These are phyloP conservation scores for Alectura lathami DNA, from an alignment of 2,113 vertebrate genomes.

Conservation along the genomic window DNA sequence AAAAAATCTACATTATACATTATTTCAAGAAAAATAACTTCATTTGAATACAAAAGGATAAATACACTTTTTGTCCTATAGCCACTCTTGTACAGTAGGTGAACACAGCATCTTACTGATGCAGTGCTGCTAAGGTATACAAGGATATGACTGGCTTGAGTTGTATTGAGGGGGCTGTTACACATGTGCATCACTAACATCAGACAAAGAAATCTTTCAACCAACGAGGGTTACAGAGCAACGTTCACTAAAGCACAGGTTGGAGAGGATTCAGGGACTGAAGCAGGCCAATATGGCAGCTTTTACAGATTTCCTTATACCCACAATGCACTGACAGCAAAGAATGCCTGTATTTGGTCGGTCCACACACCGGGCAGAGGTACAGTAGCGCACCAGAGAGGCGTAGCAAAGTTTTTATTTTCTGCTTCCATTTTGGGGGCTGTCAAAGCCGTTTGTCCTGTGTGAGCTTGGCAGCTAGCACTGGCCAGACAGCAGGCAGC, in stretches of 20 bases:
- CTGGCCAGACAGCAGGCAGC: slow-evolving; percentile 64
- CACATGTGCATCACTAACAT: slow-evolving; percentile 95
- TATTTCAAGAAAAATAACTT: slow-evolving; percentile 95
- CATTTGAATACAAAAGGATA: slow-evolving; percentile 98
- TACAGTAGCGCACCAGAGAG: slow-evolving; percentile 51
- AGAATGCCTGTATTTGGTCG: slow-evolving; percentile 82
- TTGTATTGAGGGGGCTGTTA: slow-evolving; percentile 79
- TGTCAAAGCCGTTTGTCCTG: slow-evolving; percentile 46
- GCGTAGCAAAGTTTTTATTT: slow-evolving; percentile 39
- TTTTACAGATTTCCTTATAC: slow-evolving; percentile 85
- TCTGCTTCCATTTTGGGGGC: background rate
- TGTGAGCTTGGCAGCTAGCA: slow-evolving; percentile 52
- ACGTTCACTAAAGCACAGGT: slow-evolving; percentile 95
- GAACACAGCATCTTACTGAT: slow-evolving; percentile 75
- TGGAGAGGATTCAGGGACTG: slow-evolving; percentile 72
- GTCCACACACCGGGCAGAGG: slow-evolving; percentile 73
- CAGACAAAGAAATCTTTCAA: slow-evolving; percentile 91
- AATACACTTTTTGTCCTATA: slow-evolving; percentile 88
- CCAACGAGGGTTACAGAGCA: slow-evolving; percentile 92
- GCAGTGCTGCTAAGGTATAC: slow-evolving; percentile 79
- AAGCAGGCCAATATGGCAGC: slow-evolving; percentile 85
- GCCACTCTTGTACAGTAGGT: slow-evolving; percentile 81
- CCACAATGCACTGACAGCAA: slow-evolving; percentile 93
- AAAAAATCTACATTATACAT: slow-evolving; percentile 94
- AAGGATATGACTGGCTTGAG: slow-evolving; percentile 79